Base-by-base conservation (phyloP, 1,140 invertebrate species). In the Battus philenor region DNA sequence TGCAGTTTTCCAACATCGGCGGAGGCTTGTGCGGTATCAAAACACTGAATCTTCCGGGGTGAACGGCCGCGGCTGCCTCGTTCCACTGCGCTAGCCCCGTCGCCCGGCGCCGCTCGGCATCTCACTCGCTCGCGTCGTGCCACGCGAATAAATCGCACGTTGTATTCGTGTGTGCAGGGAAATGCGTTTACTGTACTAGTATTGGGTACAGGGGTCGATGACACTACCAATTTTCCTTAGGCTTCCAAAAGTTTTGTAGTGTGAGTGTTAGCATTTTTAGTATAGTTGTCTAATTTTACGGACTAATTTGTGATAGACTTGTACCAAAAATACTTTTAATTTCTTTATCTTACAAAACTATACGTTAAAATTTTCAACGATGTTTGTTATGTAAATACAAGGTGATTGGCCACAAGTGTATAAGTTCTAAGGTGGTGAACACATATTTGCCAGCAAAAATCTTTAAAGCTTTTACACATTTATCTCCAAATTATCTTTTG, bases 31-130 rank as follows among this genome's bases (percentile, higher is more conserved):
- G 71, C 72, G 68, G 70, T 82, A 84, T 84, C 80, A 84, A 84
- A 84, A 84, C 76, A 84, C 68, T 76, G 80, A 77, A 80, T 81
- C 74, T 84, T 82, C 78, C 80, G 80, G 80, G 80, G 80, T 85
- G 64, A 81, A 82, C 67, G 78, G 50, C 80, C 80, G n/a, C n/a
- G n/a, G 55, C 55, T 24, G 52, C 52, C 51, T 61, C 68, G 64
- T 65, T 62, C 68, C 63, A 32, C 47, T 4, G 50, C 53, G 31
- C 56, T 16, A 26, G 43, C 47, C 43, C 44, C 31, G 33, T 29
- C 50, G 45, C 50, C 43, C 5, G 11, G 43, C 45, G 22, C 11
- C 24, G 30, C 57, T 55, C 54, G 36, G 47, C 43, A 50, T 26
- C 52, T 30, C n/a, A n/a, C n/a, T n/a, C n/a, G n/a, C n/a, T n/a